Base-by-base conservation (phyloP, 1,140 invertebrate genomes). In the Ylistrum balloti region DNA sequence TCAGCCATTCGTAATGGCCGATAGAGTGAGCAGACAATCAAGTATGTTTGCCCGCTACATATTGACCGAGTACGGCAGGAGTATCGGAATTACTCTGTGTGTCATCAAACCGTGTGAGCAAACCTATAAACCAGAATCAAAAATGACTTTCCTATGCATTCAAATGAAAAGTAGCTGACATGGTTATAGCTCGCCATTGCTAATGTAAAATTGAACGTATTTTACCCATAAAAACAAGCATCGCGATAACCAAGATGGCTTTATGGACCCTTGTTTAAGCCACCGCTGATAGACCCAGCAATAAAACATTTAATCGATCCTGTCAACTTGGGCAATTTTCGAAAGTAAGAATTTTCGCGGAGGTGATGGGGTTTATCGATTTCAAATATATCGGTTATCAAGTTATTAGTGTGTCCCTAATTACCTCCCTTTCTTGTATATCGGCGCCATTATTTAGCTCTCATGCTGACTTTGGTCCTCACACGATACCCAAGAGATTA, bases 161-260 rank as follows among this genome's bases (percentile, higher is more conserved):
- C 56, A 74, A 74, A 74, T n/a, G 56, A 74, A 74, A 28, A 28
- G 56, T 74, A 74, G 56, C 28, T 74, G 56, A 74, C 22, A 74
- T 74, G 56, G 56, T 74, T 74, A 74, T 74, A 17, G n/a, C 22
- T n/a, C 0, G 5, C 56, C 15, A 74, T 74, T n/a, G 0, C 56
- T 74, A 74, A 28, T 74, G 56, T 74, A 74, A 2, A 11, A 74
- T 74, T 74, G 15, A 74, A 28, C 56, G 56, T 28, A 74, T 74
- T 74, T 74, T 28, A 74, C 22, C 56, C 56, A 74, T 74, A 74
- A 74, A 38, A 74, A 74, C 56, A 74, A 74, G 56, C 56, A n/a
- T 74, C 17, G 22, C n/a, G 56, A 74, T 74, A 74, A 74, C 56
- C 56, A n/a, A 74, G 56, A 74, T 74, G 17, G 1, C 56, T 74